Conservation (phyloP, 2,113 vertebrate genomes). For the Anguilla japonica region DNA sequence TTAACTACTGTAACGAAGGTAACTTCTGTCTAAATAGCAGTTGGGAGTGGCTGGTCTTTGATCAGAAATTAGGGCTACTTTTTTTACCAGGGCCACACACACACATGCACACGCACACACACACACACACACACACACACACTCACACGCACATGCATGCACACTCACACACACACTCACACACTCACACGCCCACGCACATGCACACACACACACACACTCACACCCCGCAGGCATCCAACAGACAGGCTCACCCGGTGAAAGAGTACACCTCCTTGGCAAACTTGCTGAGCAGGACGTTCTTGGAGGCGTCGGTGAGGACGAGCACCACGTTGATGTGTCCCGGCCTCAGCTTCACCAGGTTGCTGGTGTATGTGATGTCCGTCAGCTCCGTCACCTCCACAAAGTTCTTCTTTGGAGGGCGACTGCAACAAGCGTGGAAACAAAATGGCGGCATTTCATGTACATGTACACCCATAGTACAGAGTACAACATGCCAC, state of each 20-base stretch:
- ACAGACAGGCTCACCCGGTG: conserved; percentile 76
- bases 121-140: background rate
- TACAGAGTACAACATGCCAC: background rate
- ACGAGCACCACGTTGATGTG: conserved; percentile 97
- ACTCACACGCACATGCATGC: background rate
- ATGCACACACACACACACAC: background rate
- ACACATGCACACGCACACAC: no score
- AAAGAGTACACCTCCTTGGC: conserved; percentile 94
- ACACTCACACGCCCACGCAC: background rate
- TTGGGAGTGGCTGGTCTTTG: background rate
- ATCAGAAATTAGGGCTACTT: background rate
- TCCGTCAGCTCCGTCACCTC: conserved; percentile 95
- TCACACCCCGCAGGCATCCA: background rate
- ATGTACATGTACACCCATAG: background rate
- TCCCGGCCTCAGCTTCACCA: conserved; percentile 89
- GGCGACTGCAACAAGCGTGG: conserved; percentile 61
- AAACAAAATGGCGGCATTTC: conserved; percentile 4
- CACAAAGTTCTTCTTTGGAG: conserved; percentile 91
- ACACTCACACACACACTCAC: background rate
- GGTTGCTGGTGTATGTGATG: conserved; percentile 91
- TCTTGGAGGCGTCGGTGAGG: conserved; percentile 87
- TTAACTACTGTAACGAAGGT: background rate
- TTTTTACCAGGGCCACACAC: background rate
- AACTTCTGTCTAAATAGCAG: background rate
- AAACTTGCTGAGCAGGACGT: conserved; percentile 90